These are phyloP conservation scores for Delphinus delphis DNA, from an alignment of 2,113 vertebrate genomes.

Conservation along the genomic window DNA sequence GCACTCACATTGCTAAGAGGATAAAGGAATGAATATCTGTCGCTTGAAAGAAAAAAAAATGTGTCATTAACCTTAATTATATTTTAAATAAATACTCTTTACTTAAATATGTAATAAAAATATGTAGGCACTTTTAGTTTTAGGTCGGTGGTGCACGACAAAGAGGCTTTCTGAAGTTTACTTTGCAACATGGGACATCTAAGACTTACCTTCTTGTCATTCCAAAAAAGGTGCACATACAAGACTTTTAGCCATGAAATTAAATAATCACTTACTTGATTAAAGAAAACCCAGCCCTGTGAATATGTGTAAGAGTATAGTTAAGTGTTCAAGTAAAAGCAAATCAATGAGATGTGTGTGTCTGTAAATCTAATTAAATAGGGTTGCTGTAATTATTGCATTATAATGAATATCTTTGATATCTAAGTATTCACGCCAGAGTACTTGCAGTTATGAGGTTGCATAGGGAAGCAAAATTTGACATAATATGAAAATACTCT, in stretches of 20 bases:
- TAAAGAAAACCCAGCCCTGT: background rate
- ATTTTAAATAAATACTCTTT: constrained; percentile 5
- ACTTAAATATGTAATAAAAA: background rate
- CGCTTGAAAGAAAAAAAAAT: background rate
- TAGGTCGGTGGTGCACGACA: background rate
- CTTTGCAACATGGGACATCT: background rate
- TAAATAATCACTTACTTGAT: background rate
- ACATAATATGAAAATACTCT: background rate
- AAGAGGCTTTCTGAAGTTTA: background rate
- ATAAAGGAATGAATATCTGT: background rate
- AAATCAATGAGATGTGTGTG: background rate
- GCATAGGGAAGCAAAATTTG: background rate
- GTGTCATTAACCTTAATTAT: background rate
- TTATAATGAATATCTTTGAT: background rate
- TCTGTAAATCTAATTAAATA: background rate
- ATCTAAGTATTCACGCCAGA: background rate
- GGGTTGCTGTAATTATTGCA: background rate
- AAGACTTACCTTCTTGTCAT: background rate
- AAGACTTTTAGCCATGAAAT: background rate
- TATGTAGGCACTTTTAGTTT: background rate
- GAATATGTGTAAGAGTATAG: background rate
- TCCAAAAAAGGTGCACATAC: background rate
- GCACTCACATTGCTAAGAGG: background rate
- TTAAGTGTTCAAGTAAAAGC: constrained; percentile 4
- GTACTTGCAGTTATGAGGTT: background rate